Conservation (phyloP, 2,888 invertebrate genomes). For the Drosophila colorata region DNA sequence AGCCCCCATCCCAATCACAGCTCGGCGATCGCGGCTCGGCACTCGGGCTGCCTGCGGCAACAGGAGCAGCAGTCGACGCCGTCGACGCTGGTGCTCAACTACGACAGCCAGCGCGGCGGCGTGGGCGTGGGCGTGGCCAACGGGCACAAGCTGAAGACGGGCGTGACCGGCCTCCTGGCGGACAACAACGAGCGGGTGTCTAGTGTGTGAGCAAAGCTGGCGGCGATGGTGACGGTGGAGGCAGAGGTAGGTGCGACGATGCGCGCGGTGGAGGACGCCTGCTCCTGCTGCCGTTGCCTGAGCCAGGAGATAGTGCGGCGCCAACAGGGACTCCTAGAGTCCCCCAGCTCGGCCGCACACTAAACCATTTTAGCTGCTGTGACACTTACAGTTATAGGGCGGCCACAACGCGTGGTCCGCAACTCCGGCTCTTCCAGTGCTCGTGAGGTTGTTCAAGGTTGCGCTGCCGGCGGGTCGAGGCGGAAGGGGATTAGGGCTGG, state of each 20-base stretch:
- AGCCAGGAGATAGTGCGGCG: constrained; percentile 74
- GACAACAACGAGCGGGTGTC: constrained; percentile 73
- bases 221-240: constrained; percentile 73
- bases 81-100: constrained; percentile 72
- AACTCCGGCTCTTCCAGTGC: constrained; percentile 30
- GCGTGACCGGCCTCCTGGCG: constrained; percentile 19
- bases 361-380: constrained; percentile 22
- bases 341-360: constrained; percentile 43
- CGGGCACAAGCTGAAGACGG: constrained; percentile 49
- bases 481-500: not conserved
- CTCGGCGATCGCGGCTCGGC: constrained; percentile 43
- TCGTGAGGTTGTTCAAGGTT: constrained; percentile 38
- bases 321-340: constrained; percentile 73
- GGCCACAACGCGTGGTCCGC: constrained; percentile 7
- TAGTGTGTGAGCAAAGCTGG: constrained; percentile 76
- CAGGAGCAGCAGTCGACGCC: constrained; percentile 60
- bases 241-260: constrained; percentile 45
- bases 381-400: constrained; percentile 2
- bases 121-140: constrained; percentile 73
- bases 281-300: constrained; percentile 80
- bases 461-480: constrained; percentile 1
- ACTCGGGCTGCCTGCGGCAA: constrained; percentile 63
- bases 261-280: constrained; percentile 56
- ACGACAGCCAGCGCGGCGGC: constrained; percentile 68
- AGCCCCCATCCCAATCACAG: constrained; percentile 64